Conservation (phyloP, 2,797 vertebrate genomes). For the Paramormyrops hopkinsi region DNA sequence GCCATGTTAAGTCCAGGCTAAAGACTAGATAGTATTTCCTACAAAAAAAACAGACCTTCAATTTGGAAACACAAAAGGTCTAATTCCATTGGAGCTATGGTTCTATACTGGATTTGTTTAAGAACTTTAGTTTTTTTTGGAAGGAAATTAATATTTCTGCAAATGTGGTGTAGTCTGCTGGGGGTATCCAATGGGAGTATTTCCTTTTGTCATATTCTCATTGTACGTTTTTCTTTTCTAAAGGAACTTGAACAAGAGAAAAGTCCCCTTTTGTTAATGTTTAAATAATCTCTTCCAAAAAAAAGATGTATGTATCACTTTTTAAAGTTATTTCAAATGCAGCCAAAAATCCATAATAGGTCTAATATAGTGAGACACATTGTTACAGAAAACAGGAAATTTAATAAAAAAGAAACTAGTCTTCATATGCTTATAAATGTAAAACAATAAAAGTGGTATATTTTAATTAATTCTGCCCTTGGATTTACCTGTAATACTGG, state of each 20-base stretch:
- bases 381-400: not conserved
- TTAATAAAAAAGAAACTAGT: not conserved
- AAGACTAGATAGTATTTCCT: not conserved
- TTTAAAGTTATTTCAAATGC: not conserved
- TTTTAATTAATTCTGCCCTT: conserved; percentile 4
- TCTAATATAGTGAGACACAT: not conserved
- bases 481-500: not conserved
- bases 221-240: conserved; percentile 24
- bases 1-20: not conserved
- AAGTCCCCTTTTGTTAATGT: conserved; percentile 31
- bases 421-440: not conserved
- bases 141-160: not conserved
- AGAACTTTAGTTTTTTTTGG: not conserved
- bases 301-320: not conserved
- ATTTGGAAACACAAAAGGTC: not conserved
- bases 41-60: not conserved
- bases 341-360: not conserved
- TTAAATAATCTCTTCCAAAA: conserved; percentile 9
- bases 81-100: not conserved
- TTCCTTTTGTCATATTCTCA: conserved; percentile 31
- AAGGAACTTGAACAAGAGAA: conserved; percentile 32
- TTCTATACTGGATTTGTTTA: not conserved
- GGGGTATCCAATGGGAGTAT: conserved; percentile 22
- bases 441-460: not conserved
- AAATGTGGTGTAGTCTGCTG: not conserved